These are phyloP conservation scores for Nematopogon swammerdamellus DNA, from an alignment of 2,888 invertebrate species.

Conservation along the genomic window DNA sequence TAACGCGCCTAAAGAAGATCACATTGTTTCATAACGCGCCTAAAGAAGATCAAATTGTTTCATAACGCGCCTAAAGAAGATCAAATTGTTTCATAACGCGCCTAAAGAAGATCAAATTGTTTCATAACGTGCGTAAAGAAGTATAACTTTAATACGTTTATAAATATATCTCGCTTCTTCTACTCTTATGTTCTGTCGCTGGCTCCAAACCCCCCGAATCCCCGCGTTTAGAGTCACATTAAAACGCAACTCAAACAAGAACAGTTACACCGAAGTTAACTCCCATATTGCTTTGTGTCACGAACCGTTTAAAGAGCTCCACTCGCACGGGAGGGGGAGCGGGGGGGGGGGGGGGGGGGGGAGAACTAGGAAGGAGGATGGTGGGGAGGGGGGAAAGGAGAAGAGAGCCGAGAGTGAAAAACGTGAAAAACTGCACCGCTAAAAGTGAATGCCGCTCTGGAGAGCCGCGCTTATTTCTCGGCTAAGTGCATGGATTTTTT, in stretches of 20 bases:
- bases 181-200: no score
- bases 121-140: no score
- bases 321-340: no score
- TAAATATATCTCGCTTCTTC: no score
- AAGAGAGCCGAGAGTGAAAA: constrained; percentile 50
- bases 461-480: constrained; percentile 53
- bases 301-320: constrained; percentile 47
- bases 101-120: no score
- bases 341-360: constrained; percentile 30
- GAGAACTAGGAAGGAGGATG: constrained; percentile 50
- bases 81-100: no score
- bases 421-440: constrained; percentile 56
- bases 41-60: no score
- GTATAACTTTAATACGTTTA: no score
- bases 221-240: constrained; percentile 57
- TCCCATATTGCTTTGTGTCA: constrained; percentile 58
- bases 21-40: no score
- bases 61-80: no score
- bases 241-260: constrained; percentile 58
- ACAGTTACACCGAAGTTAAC: constrained; percentile 55
- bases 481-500: constrained; percentile 55
- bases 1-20: no score
- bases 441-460: constrained; percentile 54
- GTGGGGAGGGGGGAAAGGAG: constrained; percentile 30
- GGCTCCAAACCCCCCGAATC: constrained; percentile 35